Evolutionary conservation across 2,113 vertebrate species (phyloP).

Genomic region (Scopus umbretta): DNA sequence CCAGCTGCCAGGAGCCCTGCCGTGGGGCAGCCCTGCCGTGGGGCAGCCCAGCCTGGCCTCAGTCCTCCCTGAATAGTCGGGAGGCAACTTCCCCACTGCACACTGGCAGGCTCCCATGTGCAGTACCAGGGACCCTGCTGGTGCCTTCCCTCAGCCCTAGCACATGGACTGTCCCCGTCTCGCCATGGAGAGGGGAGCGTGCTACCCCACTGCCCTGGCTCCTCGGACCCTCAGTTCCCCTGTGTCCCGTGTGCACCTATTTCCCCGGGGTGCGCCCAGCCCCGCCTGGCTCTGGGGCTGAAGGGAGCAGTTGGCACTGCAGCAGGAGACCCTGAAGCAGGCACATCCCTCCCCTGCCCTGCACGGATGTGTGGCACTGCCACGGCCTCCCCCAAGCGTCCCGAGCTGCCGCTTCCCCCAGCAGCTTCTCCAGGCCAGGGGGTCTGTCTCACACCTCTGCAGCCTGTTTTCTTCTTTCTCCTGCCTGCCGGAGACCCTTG

Average conservation of each 20-base stretch:
- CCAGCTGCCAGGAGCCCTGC: not conserved
- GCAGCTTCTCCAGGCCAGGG: not conserved
- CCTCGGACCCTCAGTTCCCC: not conserved
- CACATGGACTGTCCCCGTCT: not conserved
- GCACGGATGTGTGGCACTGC: rapidly evolving
- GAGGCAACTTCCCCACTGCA: not conserved
- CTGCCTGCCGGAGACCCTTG: not conserved
- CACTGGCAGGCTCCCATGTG: not conserved
- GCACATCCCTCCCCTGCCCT: too few species aligned
- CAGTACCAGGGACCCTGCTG: not conserved
- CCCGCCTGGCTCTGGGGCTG: not conserved
- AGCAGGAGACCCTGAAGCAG: not conserved
- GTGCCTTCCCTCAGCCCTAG: not conserved
- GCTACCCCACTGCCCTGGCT: not conserved
- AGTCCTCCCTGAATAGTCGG: too few species aligned
- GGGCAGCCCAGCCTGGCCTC: not conserved
- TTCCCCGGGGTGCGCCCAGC: not conserved
- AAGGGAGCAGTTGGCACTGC: not conserved
- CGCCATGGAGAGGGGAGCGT: not conserved
- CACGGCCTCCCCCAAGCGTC: not conserved
- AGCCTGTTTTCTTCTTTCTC: not conserved
- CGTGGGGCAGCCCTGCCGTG: rapidly evolving
- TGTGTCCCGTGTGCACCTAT: rapidly evolving
- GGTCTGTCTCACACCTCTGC: not conserved
- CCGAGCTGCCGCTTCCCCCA: not conserved